Base-by-base conservation (phyloP, 1,140 invertebrate genomes). In the Andricus grossulariae region DNA sequence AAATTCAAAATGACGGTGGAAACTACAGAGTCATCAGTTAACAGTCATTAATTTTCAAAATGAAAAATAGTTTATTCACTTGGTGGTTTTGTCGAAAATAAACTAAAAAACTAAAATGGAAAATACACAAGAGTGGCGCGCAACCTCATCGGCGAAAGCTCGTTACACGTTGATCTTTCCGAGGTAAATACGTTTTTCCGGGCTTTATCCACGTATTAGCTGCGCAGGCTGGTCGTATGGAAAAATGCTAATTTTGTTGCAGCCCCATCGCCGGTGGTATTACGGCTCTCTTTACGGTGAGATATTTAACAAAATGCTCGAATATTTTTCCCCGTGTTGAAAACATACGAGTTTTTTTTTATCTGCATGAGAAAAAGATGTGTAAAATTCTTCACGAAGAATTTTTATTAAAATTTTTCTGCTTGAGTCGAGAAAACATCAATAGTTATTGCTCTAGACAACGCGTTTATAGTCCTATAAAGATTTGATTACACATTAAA, bases 161-260 rank as follows among this genome's bases (percentile, higher is more conserved):
- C 75, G 78, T 84, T 84, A 84, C 78, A 84, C 74, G 80, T 80
- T 84, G 80, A 84, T 84, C 82, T 83, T 84, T 82, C 77, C 78
- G 60, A 76, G 70, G 74, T 70, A 82, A 81, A 84, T 81, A 82
- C 77, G 39, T 55, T 73, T 82, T 77, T 55, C 72, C 77, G 76
- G 57, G 73, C 78, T 79, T 78, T 74, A 82, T 75, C 74, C 80
- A 50, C 75, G 78, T 77, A 78, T 78, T 78, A 75, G 82, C 78
- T 77, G 78, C 79, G 81, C 82, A 77, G 75, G 73, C 57, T 76
- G 83, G 81, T 81, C 81, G 83, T 73, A 78, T 78, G 83, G 79
- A 84, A 85, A 84, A 85, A 85, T 85, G 84, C 83, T 84, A 85
- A 85, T 85, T 85, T 82, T 81, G 78, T 82, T 76, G 80, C 83